A percentile compares a stretch with the other conserved stretches of the same genome.
phyloP scores from a whole-genome alignment of 2,888 invertebrate genomes.

The Eristalinus aeneus region DNA sequence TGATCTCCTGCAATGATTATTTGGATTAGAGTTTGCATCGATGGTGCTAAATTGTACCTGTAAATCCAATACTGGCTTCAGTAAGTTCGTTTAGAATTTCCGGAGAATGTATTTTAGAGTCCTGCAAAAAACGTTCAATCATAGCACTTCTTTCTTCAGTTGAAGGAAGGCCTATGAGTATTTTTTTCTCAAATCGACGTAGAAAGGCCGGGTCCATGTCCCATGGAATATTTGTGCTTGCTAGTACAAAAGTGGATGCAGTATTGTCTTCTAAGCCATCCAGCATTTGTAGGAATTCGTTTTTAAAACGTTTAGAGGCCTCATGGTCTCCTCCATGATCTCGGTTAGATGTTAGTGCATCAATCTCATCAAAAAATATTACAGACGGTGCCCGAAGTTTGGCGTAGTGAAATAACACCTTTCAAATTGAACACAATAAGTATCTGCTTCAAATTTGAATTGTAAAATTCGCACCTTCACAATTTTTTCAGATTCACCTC shows the following conservation, averaged over 20 bases:
- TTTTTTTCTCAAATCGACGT: conserved; percentile 92
- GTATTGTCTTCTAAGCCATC: conserved; percentile 87
- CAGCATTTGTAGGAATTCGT: conserved; percentile 92
- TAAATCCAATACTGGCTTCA: conserved; percentile 87
- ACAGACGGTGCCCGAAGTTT: conserved; percentile 92
- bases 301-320: conserved; percentile 92
- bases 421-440: neutral
- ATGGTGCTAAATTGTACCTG: conserved; percentile 81
- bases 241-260: conserved; percentile 86
- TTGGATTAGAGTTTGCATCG: neutral
- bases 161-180: conserved; percentile 90
- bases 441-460: neutral
- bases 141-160: conserved; percentile 85
- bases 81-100: conserved; percentile 81
- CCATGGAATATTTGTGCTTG: conserved; percentile 96
- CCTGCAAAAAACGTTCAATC: conserved; percentile 84
- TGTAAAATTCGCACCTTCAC: conserved; percentile 83
- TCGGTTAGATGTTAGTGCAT: conserved; percentile 88
- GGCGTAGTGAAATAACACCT: conserved; percentile 94
- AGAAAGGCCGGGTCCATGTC: conserved; percentile 94
- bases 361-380: conserved; percentile 96
- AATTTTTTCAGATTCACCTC: conserved; percentile 97
- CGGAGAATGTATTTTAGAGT: conserved; percentile 74
- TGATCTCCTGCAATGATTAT: conserved; percentile 88
- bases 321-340: conserved; percentile 89